Evolutionary conservation across 2,113 vertebrate species (phyloP).

Genomic region (Pipa parva): DNA sequence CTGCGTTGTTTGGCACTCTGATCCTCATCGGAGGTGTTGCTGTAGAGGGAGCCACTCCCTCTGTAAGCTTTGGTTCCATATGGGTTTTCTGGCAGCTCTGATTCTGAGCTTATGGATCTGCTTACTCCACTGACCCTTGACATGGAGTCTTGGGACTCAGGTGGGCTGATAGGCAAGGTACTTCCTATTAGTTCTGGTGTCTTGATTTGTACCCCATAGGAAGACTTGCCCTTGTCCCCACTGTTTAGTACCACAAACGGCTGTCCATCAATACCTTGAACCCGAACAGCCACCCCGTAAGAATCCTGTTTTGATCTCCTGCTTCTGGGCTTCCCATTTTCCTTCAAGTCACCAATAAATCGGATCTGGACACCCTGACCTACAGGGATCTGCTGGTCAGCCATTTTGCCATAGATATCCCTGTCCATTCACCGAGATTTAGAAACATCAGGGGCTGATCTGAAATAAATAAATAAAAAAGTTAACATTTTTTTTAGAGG

Average conservation of each 20-base stretch:
- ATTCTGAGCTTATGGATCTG: conserved; percentile 50
- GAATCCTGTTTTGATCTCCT: conserved; percentile 58
- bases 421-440: conserved; percentile 27
- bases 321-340: conserved; percentile 47
- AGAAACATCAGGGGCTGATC: no score
- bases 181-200: conserved; percentile 41
- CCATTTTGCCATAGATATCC: conserved; percentile 46
- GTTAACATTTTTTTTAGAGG: no score
- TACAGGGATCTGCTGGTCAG: conserved; percentile 66
- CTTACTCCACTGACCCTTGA: neutral
- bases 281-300: conserved; percentile 86
- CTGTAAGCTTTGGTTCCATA: conserved; percentile 28
- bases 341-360: conserved; percentile 78
- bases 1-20: conserved; percentile 46
- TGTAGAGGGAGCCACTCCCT: conserved; percentile 17
- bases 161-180: neutral
- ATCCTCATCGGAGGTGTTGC: conserved; percentile 58
- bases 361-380: conserved; percentile 90
- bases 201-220: conserved; percentile 79
- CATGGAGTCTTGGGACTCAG: neutral
- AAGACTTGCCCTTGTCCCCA: conserved; percentile 82
- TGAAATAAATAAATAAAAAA: no score
- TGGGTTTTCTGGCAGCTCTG: conserved; percentile 54
- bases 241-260: conserved; percentile 92
- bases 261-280: conserved; percentile 89